A percentile compares a stretch with the other conserved stretches of the same genome.
Conservation (phyloP, 2,113 vertebrate genomes). For the Anguilla japonica region DNA sequence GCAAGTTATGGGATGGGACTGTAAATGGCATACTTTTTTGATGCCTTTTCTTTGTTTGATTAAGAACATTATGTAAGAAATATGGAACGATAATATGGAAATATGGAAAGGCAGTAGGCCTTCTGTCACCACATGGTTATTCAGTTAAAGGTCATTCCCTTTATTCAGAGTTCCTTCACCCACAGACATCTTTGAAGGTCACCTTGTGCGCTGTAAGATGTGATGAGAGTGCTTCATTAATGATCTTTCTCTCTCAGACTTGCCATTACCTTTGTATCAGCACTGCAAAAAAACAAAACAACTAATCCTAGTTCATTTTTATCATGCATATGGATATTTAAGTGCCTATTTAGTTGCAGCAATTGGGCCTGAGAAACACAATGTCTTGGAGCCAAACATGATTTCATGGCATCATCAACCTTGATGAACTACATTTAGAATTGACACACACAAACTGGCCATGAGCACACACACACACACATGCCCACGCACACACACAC, state of each 20-base stretch:
- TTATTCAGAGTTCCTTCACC: not conserved
- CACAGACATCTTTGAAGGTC: conserved; percentile 17
- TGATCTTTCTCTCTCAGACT: conserved; percentile 7
- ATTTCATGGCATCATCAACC: not conserved
- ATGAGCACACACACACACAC: not conserved
- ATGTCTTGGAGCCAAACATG: conserved; percentile 15
- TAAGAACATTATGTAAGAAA: not conserved
- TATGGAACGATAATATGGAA: not conserved
- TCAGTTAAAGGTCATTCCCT: not conserved
- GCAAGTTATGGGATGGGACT: not conserved
- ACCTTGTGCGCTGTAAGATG: conserved; percentile 1
- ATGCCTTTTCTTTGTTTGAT: not conserved
- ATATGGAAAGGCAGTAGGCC: not conserved
- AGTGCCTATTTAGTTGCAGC: conserved; percentile 20
- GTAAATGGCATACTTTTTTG: not conserved
- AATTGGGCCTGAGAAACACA: not conserved
- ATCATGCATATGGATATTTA: not conserved
- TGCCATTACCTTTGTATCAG: conserved; percentile 11
- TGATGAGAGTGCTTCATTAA: conserved; percentile 19
- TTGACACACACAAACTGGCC: not conserved
- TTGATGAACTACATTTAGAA: conserved; percentile 13
- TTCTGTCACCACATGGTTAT: not conserved
- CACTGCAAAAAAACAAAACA: not conserved
- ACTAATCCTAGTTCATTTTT: conserved; percentile 5
- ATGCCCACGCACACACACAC: conserved; percentile 13